Evolutionary conservation across 2,113 vertebrate genomes (phyloP), one percentile per base, ranked within the genome.

Genomic region (Ceyx cyanopectus): DNA sequence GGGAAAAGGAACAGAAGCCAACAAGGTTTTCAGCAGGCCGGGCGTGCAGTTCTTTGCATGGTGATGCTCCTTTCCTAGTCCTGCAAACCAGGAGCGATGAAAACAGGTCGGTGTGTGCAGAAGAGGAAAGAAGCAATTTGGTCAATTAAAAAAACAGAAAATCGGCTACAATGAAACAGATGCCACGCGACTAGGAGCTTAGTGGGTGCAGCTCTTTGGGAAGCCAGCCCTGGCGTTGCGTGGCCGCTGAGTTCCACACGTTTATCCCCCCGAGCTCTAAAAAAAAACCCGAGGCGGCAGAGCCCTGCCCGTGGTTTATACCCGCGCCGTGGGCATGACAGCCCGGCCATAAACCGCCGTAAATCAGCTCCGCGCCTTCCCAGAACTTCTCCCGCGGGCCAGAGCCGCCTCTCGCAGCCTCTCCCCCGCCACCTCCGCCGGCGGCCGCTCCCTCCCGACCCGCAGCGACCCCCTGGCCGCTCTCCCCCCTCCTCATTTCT

Each of bases 51-150:
- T 70, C 41, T 46, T 30, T 7, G 45, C 12, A 12, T 6, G 29
- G 3, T 7, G 23, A 40, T 22, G 46, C 50, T 91, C 24, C 32
- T 48, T 69, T 81, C 34, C 63, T 9, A 16, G 16, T 14, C 3
- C 1, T 6, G 18, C 22, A n/a, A 57, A 56, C 12, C 2, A 10
- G 14, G 13, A 34, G 32, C 16, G 21, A 58, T 2, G 16, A 21
- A 61, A 62, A 20, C 2, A 12, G 54, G 14, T 20, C 3, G 13
- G 13, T 4, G 16, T 5, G 30, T 7, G 5, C 1, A 4, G 3
- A 60, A 19, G 3, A 30, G 41, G 0, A 23, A 74, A 40, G 45
- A 17, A 72, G 26, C n/a, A 68, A 16, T 61, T 51, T 1, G 6
- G 46, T 40, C 74, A 86, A 78, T 12, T 3, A 87, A 81, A 22